Conservation (phyloP, 2,113 vertebrate species). For the Vimba vimba region DNA sequence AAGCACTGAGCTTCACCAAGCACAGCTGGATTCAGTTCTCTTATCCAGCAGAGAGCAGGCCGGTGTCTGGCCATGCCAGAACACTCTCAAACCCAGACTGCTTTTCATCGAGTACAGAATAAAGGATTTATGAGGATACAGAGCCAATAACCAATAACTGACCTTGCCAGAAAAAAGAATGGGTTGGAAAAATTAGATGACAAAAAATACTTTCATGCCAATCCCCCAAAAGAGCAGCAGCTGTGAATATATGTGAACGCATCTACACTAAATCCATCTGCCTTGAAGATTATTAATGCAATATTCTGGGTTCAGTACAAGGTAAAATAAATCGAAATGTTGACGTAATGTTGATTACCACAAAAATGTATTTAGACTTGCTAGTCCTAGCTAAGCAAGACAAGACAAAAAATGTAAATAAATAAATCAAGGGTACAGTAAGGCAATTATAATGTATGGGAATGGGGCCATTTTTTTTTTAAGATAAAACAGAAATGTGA, state of each 20-base stretch:
- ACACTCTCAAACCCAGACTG: constrained; percentile 17
- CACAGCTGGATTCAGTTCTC: constrained; percentile 27
- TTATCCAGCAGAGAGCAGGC: constrained; percentile 2
- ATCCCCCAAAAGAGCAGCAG: background rate
- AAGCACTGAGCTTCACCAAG: background rate
- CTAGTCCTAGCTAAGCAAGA: background rate
- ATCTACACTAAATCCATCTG: background rate
- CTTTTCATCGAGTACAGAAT: constrained; percentile 26
- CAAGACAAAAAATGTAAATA: background rate
- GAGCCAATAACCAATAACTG: constrained; percentile 31
- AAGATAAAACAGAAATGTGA: no score
- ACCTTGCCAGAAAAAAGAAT: background rate
- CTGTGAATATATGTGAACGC: background rate
- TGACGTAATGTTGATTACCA: background rate
- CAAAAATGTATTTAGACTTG: background rate
- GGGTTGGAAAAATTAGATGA: background rate
- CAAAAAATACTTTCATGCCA: constrained; percentile 21
- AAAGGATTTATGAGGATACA: constrained; percentile 33
- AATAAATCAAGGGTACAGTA: background rate
- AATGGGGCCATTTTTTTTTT: no score
- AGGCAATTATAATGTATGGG: background rate
- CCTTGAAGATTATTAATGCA: background rate
- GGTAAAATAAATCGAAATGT: background rate
- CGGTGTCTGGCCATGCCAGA: background rate
- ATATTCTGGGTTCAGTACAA: background rate